A percentile compares a stretch with the other conserved stretches of the same genome.
phyloP scores from a whole-genome alignment of 2,797 vertebrate species.

The Apogon talboti region DNA sequence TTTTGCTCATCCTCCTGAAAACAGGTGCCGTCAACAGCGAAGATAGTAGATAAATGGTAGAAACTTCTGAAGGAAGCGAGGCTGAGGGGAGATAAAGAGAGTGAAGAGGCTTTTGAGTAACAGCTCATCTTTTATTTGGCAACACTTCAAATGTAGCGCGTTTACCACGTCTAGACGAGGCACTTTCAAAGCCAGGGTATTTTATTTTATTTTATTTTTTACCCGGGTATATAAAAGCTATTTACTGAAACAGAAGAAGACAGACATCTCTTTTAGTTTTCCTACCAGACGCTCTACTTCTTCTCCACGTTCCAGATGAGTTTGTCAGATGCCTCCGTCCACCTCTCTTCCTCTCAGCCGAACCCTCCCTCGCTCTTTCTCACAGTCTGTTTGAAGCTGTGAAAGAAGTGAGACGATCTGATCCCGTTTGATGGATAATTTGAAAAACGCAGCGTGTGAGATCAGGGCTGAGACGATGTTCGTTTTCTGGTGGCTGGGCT shows the following conservation, averaged over 20 bases:
- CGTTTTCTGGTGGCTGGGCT: slow-evolving; percentile 45
- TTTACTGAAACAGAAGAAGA: slow-evolving; percentile 77
- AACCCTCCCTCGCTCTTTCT: slow-evolving; percentile 48
- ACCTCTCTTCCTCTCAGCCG: slow-evolving; percentile 50
- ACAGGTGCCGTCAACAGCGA: slow-evolving; percentile 62
- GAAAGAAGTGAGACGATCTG: slow-evolving; percentile 62
- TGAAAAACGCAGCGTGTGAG: slow-evolving; percentile 55
- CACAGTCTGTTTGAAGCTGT: slow-evolving; percentile 61
- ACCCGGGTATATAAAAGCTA: slow-evolving; percentile 75
- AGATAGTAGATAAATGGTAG: slow-evolving; percentile 21
- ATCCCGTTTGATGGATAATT: slow-evolving; percentile 76
- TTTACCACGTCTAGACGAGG: slow-evolving; percentile 79
- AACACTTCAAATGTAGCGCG: slow-evolving; percentile 72
- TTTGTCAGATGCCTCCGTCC: slow-evolving; percentile 73
- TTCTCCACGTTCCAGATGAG: slow-evolving; percentile 68
- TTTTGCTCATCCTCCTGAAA: slow-evolving; percentile 50
- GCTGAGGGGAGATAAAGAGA: slow-evolving; percentile 65
- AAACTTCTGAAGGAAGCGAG: slow-evolving; percentile 55
- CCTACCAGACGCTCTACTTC: slow-evolving; percentile 65
- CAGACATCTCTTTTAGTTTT: slow-evolving; percentile 77
- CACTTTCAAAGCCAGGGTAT: slow-evolving; percentile 65
- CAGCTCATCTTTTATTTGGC: slow-evolving; percentile 78
- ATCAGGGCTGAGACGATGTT: slow-evolving; percentile 55
- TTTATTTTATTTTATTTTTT: slow-evolving; percentile 28
- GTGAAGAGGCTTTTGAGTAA: slow-evolving; percentile 68